Percentiles rank a stretch among this genome's conserved stretches.
Conservation (phyloP, 2,113 vertebrate genomes). For the Passerina amoena region DNA sequence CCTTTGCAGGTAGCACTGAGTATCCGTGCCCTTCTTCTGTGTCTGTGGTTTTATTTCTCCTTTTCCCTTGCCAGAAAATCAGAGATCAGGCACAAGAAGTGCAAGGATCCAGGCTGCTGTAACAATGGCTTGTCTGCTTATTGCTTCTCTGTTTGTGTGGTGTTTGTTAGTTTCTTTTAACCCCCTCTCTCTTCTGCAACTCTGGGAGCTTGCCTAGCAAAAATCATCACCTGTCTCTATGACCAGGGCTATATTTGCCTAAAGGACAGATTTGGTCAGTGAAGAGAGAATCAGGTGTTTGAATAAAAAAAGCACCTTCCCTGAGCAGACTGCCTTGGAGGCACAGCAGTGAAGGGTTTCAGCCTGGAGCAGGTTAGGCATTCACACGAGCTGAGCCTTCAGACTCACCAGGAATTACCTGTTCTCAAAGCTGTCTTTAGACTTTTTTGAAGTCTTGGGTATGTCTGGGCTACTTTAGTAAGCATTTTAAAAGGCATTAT, state of each 20-base stretch:
- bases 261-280: not conserved
- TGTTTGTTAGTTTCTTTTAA: not conserved
- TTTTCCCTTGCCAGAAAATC: not conserved
- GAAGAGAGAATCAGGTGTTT: not conserved
- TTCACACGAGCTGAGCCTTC: not conserved
- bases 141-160: not conserved
- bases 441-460: not conserved
- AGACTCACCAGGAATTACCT: not conserved
- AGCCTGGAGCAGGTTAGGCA: not conserved
- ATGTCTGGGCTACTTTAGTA: not conserved
- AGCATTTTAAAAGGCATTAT: not conserved
- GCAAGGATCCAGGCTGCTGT: not conserved
- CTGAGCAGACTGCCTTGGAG: not conserved
- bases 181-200: not conserved
- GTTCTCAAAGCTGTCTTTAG: not conserved
- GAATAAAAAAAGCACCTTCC: not conserved
- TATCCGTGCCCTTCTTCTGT: not conserved
- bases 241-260: not conserved
- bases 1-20: not conserved
- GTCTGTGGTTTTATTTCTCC: not conserved
- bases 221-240: not conserved
- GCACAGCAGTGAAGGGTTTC: not conserved
- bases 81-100: not conserved
- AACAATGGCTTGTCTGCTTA: not conserved
- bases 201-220: not conserved